Evolutionary conservation across 2,113 vertebrate genomes (phyloP), one percentile per base, ranked within the genome.

Genomic region (Sceloporus undulatus): DNA sequence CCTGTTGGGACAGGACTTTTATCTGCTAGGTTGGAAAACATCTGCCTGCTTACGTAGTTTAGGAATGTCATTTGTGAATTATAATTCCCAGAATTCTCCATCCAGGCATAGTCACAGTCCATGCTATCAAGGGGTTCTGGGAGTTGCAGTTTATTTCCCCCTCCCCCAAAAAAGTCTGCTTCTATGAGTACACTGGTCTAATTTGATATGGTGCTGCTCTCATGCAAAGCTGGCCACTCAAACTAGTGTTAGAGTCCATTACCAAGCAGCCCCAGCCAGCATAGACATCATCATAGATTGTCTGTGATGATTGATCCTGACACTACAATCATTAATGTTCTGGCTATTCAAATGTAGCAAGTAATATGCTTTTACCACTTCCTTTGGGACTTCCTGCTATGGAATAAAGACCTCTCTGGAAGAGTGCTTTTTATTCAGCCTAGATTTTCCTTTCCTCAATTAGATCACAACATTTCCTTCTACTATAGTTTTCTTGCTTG

Each of bases 281-380:
- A 21, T 38, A 42, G 38, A 2, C 40, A 75, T 40, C 38, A 10
- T 38, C 38, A 48, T 7, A 48, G 48, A 48, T 48, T 48, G 48
- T 48, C 73, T 42, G 40, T 19, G 9, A 77, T 77, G 21, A 70
- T 56, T 84, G 38, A 52, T 70, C 23, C 73, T 34, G 62, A 70
- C 2, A 27, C 21, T 54, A 34, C 18, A 40, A 65, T 82, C 40
- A 40, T n/a, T 82, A 68, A 68, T 27, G 80, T 34, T 11, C 34
- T 86, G 84, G 59, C 79, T 76, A 86, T 56, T 86, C 52, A 82
- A 86, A 70, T 54, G 62, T 68, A 86, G 62, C 79, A 82, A 86
- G 52, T 42, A 38, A 54, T 77, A 75, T 16, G 5, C 42, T 82
- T 75, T n/a, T 77, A 52, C 48, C 10, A 0, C 48, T 79, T 84